A percentile compares a stretch with the other conserved stretches of the same genome.
These are phyloP conservation scores for Augochlorella aurata DNA, from an alignment of 2,888 invertebrate genomes.

Conservation along the genomic window DNA sequence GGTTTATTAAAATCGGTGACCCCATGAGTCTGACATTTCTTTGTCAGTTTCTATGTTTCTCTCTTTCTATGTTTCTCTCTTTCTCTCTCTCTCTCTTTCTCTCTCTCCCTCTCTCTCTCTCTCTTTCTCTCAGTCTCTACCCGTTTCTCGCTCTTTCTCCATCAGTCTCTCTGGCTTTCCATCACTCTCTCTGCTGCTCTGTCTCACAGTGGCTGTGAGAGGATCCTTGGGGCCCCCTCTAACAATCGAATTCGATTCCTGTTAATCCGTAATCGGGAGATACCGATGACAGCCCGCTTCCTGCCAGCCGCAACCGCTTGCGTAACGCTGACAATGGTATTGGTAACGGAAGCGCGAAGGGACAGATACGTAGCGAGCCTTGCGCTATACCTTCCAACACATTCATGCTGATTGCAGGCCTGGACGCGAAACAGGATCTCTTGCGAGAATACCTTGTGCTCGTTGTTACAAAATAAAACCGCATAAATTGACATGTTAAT, in stretches of 20 bases:
- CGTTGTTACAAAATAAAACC: constrained; percentile 6
- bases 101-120: no score
- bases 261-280: not conserved
- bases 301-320: constrained; percentile 2
- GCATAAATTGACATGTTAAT: constrained; percentile 11
- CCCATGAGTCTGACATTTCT: no score
- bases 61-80: no score
- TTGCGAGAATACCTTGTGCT: not conserved
- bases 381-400: constrained; percentile 5
- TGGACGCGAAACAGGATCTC: constrained; percentile 1
- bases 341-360: constrained; percentile 15
- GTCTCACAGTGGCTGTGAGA: no score
- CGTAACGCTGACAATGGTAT: constrained; percentile 8
- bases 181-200: no score
- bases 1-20: no score
- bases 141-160: no score
- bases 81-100: no score
- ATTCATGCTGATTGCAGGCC: not conserved
- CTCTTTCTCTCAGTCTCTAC: no score
- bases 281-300: constrained; percentile 11
- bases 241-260: constrained; percentile 10
- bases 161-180: not conserved
- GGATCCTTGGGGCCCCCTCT: not conserved
- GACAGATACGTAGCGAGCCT: constrained; percentile 3
- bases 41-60: no score